Base-by-base conservation (phyloP, 2,888 invertebrate genomes). In the Polydrusus cervinus region DNA sequence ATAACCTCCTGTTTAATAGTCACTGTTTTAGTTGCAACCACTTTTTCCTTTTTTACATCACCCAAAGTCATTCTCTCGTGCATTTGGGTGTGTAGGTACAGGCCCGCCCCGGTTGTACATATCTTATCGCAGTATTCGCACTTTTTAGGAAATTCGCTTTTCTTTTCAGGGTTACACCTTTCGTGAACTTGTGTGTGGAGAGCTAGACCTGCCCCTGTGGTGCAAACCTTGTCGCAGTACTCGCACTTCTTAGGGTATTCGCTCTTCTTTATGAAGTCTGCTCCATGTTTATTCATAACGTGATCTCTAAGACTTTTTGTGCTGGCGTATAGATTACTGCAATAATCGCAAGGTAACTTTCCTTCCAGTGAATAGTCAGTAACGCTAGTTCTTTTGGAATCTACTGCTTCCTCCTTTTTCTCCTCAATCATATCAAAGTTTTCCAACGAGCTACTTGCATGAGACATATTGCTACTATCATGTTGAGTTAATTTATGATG, bases 321-420 rank as follows among this genome's bases (percentile, higher is more conserved):
- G 60, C 81, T 84, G 3, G 81, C 69, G 65, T 85, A 86, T 78
- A 89, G 88, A 81, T 90, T 90, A 16, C 90, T 89, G 80, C 91
- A 91, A 0, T 88, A 85, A 60, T 88, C 88, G 78, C 91, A 91
- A 0, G 89, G 65, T n/a, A 68, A 53, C 40, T 57, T 45, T 30
- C 62, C 68, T 13, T 13, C 13, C 0, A 61, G 16, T 7, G 16
- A 7, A 38, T 7, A 18, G n/a, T 16, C 87, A 18, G 25, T 25
- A 25, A 25, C 25, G 25, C n/a, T n/a, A n/a, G 11, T 6, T 62
- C 38, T 51, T 6, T 67, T 11, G 8, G 43, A 18, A n/a, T 49
- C 49, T 30, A 14, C 40, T 47, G 16, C 7, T 1, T 18, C 40
- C 9, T 49, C 16, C 18, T n/a, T 57, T 45, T 57, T 57, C 10